Base-by-base conservation (phyloP, 2,888 invertebrate species). In the Eristalinus sepulchralis region DNA sequence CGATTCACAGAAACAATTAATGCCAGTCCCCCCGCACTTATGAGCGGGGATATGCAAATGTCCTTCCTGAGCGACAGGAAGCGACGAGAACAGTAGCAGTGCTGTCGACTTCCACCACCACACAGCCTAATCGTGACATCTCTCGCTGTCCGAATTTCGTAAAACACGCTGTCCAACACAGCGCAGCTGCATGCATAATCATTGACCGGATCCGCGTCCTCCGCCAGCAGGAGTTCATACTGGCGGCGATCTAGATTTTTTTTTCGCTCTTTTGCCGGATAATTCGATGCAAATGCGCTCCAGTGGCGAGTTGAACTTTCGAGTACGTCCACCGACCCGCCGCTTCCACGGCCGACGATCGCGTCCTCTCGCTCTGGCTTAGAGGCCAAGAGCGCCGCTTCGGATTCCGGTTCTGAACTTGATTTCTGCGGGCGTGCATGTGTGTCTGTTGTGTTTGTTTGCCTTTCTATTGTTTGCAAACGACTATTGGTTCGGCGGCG, bases 381-480 rank as follows among this genome's bases (percentile, higher is more conserved):
- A 70, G 67, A 76, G 81, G 81, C 84, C 84, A 84, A 81, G 75
- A 80, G 71, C 84, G 73, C 47, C 60, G 62, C 75, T 76, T 76
- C 63, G 83, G 64, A 85, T 82, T 86, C 86, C 86, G 86, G 86
- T 86, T 86, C 67, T 71, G 66, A 77, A 80, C 66, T 80, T 67
- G 80, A 80, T 72, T 80, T 59, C 47, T 20, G 4, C 59, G 33
- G 57, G 64, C 34, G 53, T 79, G 59, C 39, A 64, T 34, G 62
- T 60, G 62, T 62, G 20, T 33, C 60, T 62, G 36, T 33, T 39
- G 36, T 70, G 66, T 79, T 82, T 83, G 73, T 77, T 81, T 82
- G 86, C 75, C 71, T 76, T 82, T 86, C 83, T 86, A 83, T 83
- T 86, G 86, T 86, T 78, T 83, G 83, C 70, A 59, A 70, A 39